Evolutionary conservation across 2,113 vertebrate genomes (phyloP).

Genomic region (Xiphophorus hellerii): DNA sequence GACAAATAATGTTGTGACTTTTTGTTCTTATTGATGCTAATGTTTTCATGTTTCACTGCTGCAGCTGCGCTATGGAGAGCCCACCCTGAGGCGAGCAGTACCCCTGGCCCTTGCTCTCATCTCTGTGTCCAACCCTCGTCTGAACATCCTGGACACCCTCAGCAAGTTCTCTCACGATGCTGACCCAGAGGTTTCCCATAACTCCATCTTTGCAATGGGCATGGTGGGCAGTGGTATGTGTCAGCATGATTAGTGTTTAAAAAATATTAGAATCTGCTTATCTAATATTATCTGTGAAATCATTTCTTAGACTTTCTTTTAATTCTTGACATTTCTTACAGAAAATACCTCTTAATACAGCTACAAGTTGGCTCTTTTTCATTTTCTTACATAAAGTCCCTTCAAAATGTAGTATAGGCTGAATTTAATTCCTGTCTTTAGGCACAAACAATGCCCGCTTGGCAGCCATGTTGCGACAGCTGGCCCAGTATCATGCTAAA

Average conservation of each 20-base stretch:
- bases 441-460: conserved; percentile 97
- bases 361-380: too few relatives aligned
- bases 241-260: too few relatives aligned
- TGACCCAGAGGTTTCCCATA: conserved; percentile 97
- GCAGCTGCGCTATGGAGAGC: conserved; percentile 96
- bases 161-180: conserved; percentile 99
- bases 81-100: conserved; percentile 94
- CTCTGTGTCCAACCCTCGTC: conserved; percentile 95
- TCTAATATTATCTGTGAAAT: too few relatives aligned
- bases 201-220: conserved; percentile 99
- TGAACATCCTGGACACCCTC: conserved; percentile 97
- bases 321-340: too few relatives aligned
- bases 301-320: too few relatives aligned
- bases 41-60: background rate
- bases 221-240: conserved; percentile 98
- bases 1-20: too few relatives aligned
- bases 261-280: too few relatives aligned
- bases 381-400: too few relatives aligned
- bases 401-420: too few relatives aligned
- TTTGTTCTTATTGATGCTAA: too few relatives aligned
- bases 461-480: conserved; percentile 96
- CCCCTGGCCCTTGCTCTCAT: conserved; percentile 94
- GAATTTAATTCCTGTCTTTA: conserved; percentile 57
- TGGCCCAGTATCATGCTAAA: conserved; percentile 98
- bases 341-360: too few relatives aligned